Evolutionary conservation across 2,888 invertebrate genomes (phyloP).

Genomic region (Julus scandinavius): DNA sequence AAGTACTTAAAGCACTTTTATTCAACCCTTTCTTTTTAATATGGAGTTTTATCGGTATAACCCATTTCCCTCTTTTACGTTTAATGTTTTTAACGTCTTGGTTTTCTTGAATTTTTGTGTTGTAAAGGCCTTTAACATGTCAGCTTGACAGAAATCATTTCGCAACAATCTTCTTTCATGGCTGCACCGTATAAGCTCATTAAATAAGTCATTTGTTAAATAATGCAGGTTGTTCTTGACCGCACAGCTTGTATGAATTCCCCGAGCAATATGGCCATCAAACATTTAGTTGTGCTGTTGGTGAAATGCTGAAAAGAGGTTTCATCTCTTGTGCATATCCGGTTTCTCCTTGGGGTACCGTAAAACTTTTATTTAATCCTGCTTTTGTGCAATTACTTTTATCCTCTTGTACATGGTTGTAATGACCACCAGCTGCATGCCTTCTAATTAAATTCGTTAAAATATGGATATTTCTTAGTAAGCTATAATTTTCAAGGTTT

Average conservation of each 20-base stretch:
- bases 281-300: slow-evolving; percentile 15
- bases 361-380: slow-evolving; percentile 43
- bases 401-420: background rate
- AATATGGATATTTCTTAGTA: background rate
- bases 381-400: slow-evolving; percentile 6
- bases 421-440: background rate
- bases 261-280: slow-evolving; percentile 36
- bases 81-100: background rate
- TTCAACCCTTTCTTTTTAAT: background rate
- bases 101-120: background rate
- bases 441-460: slow-evolving; percentile 17
- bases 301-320: slow-evolving; percentile 24
- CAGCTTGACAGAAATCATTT: slow-evolving; percentile 9
- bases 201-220: slow-evolving; percentile 46
- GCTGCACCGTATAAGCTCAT: slow-evolving; percentile 8
- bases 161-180: background rate
- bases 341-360: slow-evolving; percentile 15
- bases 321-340: slow-evolving; percentile 36
- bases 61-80: background rate
- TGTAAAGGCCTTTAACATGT: background rate
- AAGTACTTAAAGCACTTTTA: background rate
- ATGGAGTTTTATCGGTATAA: background rate
- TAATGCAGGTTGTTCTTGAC: slow-evolving; percentile 45
- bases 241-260: slow-evolving; percentile 40
- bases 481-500: background rate